phyloP scores from a whole-genome alignment of 2,113 vertebrate genomes.

The Otis tarda region DNA sequence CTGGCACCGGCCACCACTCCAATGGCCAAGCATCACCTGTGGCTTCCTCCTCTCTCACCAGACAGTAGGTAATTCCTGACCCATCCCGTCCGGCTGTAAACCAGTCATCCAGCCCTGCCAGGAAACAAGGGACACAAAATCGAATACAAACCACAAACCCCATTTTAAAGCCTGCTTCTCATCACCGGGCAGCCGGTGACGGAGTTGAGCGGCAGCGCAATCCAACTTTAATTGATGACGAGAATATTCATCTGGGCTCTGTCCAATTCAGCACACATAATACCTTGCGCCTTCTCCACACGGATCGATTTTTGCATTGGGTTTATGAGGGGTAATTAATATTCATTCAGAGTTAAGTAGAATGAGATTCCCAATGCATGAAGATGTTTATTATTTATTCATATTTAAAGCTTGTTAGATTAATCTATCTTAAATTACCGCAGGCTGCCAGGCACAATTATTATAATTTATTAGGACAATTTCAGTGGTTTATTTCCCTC shows the following conservation, averaged over 20 bases:
- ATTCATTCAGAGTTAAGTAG: not conserved
- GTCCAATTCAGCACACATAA: not conserved
- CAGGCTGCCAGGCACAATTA: conserved; percentile 54
- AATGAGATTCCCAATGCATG: not conserved
- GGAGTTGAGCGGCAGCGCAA: not conserved
- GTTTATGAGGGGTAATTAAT: not conserved
- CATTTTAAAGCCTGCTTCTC: not conserved
- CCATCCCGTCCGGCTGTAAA: not conserved
- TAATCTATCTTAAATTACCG: conserved; percentile 35
- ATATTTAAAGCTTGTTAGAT: conserved; percentile 38
- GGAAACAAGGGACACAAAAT: not conserved
- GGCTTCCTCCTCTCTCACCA: not conserved
- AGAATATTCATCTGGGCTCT: not conserved
- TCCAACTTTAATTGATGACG: not conserved
- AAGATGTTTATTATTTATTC: conserved; percentile 60
- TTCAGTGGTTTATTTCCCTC: not conserved
- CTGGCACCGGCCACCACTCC: not conserved
- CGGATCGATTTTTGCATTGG: not conserved
- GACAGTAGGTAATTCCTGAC: not conserved
- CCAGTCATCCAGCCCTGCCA: not conserved
- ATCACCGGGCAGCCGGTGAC: not conserved
- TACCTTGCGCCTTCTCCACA: not conserved
- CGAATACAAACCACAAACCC: not conserved
- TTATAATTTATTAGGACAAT: conserved; percentile 44
- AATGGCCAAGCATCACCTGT: rapidly evolving